Evolutionary conservation across 1,140 invertebrate species (phyloP).

Genomic region (Drosophila truncata): DNA sequence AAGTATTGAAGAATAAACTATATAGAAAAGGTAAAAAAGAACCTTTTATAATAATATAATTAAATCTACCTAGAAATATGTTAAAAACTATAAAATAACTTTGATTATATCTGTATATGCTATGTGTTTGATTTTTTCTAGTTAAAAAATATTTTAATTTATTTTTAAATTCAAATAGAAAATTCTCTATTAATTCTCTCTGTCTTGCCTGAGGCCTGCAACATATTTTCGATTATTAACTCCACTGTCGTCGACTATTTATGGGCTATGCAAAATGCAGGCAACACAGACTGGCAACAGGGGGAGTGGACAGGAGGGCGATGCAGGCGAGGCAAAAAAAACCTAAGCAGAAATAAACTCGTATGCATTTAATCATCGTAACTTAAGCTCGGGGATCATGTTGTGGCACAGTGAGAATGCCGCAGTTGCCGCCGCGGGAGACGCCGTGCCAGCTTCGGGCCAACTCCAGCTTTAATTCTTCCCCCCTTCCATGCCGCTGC

Average conservation of each 20-base stretch:
- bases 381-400: slow-evolving; percentile 81
- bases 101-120: too few species aligned
- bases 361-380: slow-evolving; percentile 84
- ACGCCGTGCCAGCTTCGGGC: slow-evolving; percentile 42
- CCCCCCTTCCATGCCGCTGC: background rate
- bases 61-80: background rate
- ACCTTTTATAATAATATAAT: background rate
- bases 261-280: slow-evolving; percentile 56
- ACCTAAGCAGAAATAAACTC: slow-evolving; percentile 81
- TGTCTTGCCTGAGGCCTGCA: background rate
- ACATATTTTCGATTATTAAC: slow-evolving; percentile 14
- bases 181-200: background rate
- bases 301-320: background rate
- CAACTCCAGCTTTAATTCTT: slow-evolving; percentile 45
- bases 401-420: slow-evolving; percentile 73
- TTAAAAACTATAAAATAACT: too few species aligned
- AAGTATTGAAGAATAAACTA: background rate
- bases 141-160: background rate
- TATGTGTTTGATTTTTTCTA: background rate
- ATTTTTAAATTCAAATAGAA: background rate
- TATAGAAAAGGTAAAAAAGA: background rate
- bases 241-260: slow-evolving; percentile 58
- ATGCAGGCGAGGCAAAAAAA: slow-evolving; percentile 17
- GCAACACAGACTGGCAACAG: background rate
- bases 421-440: slow-evolving; percentile 66